These are phyloP conservation scores for Podabrus alpinus DNA, from an alignment of 2,888 invertebrate genomes.

Conservation along the genomic window DNA sequence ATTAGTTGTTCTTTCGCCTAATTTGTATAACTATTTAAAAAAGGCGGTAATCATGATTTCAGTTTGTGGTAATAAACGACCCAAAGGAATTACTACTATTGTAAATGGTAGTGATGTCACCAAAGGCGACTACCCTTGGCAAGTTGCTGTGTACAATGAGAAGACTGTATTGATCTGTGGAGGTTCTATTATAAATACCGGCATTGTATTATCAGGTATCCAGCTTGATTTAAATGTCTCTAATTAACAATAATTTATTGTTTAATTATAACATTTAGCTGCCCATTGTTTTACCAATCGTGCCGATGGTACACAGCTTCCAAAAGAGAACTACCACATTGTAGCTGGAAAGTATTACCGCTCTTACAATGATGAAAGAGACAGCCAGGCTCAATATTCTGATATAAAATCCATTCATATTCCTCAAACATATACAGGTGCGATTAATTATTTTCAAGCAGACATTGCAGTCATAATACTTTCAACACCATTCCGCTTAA, in stretches of 20 bases:
- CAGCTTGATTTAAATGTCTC: no score
- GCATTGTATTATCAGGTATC: slow-evolving; percentile 45
- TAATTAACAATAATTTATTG: neutral
- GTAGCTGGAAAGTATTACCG: slow-evolving; percentile 47
- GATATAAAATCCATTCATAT: slow-evolving; percentile 30
- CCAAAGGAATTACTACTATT: slow-evolving; percentile 28
- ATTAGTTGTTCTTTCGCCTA: no score
- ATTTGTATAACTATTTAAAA: no score
- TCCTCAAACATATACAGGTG: slow-evolving; percentile 38
- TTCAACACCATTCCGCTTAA: slow-evolving; percentile 40
- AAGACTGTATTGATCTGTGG: slow-evolving; percentile 40
- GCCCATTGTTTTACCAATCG: slow-evolving; percentile 46
- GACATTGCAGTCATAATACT: slow-evolving; percentile 51
- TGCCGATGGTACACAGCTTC: slow-evolving; percentile 19
- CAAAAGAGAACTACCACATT: slow-evolving; percentile 32
- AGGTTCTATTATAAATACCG: slow-evolving; percentile 43
- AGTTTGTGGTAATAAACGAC: slow-evolving; percentile 49
- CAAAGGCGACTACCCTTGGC: slow-evolving; percentile 42
- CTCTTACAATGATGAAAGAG: slow-evolving; percentile 38
- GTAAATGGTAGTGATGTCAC: slow-evolving; percentile 1
- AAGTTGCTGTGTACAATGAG: slow-evolving; percentile 41
- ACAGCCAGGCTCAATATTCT: slow-evolving; percentile 23
- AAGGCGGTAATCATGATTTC: no score
- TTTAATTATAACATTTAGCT: slow-evolving; percentile 36
- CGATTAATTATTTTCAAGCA: slow-evolving; percentile 35